phyloP scores from a whole-genome alignment of 2,888 invertebrate genomes.

The Colostygia pectinataria region DNA sequence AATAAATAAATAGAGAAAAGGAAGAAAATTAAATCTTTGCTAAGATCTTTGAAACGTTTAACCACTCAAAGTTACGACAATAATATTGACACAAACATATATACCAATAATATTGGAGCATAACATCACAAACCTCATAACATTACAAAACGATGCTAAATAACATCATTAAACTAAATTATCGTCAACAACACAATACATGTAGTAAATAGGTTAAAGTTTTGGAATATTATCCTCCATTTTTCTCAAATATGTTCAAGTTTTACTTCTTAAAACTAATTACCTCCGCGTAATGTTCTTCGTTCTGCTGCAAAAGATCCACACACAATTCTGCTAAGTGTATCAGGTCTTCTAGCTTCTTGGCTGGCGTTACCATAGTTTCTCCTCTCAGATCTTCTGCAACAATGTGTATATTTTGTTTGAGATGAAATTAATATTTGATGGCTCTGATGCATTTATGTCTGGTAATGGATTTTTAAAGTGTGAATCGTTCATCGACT shows the following conservation, averaged over 20 bases:
- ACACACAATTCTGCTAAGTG: conserved; percentile 99
- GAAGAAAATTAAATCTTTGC: not conserved
- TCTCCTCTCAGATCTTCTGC: conserved; percentile 92
- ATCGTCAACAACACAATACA: too few relatives aligned
- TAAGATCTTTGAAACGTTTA: conserved; percentile 51
- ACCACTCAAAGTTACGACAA: conserved; percentile 63
- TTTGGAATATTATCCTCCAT: conserved; percentile 39
- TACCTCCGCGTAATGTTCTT: conserved; percentile 99
- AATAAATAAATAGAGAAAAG: too few relatives aligned
- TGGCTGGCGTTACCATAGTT: conserved; percentile 91
- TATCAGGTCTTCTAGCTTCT: conserved; percentile 97
- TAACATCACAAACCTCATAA: conserved; percentile 25
- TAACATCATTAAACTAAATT: too few relatives aligned
- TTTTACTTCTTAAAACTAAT: conserved; percentile 34
- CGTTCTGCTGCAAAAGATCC: conserved; percentile 98
- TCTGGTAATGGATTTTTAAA: too few relatives aligned
- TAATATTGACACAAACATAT: conserved; percentile 54
- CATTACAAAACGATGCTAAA: not conserved
- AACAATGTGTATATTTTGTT: conserved; percentile 8
- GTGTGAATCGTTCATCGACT: too few relatives aligned
- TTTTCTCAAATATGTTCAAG: not conserved
- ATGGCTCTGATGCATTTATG: too few relatives aligned
- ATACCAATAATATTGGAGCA: conserved; percentile 46
- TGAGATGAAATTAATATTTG: not conserved
- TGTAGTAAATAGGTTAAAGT: too few relatives aligned